These are phyloP conservation scores for Apis florea DNA, from an alignment of 1,140 invertebrate species.

Conservation along the genomic window DNA sequence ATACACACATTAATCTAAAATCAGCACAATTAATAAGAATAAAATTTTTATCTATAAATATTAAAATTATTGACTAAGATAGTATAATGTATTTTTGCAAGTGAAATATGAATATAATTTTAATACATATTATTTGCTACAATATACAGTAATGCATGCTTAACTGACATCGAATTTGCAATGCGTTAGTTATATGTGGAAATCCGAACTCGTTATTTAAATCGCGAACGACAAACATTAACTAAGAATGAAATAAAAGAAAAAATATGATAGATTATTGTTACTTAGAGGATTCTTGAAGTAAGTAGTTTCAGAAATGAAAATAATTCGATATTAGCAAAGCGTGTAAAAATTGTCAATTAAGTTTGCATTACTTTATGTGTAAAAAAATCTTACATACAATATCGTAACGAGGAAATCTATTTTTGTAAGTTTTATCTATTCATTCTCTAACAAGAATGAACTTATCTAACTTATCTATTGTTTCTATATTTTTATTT, in stretches of 20 bases:
- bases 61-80: slow-evolving; percentile 22
- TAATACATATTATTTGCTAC: slow-evolving; percentile 43
- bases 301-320: too few relatives aligned
- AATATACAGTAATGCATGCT: slow-evolving; percentile 6
- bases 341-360: too few relatives aligned
- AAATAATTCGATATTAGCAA: too few relatives aligned
- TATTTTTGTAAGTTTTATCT: slow-evolving; percentile 59
- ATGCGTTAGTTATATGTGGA: too few relatives aligned
- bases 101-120: slow-evolving; percentile 26
- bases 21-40: slow-evolving; percentile 32
- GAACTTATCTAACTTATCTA: slow-evolving; percentile 29
- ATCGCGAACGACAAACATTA: too few relatives aligned
- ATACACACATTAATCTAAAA: background rate
- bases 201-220: too few relatives aligned
- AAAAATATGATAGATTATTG: too few relatives aligned
- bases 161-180: too few relatives aligned
- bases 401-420: slow-evolving; percentile 44
- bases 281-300: too few relatives aligned
- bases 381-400: slow-evolving; percentile 4
- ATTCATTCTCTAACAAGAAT: slow-evolving; percentile 30
- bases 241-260: too few relatives aligned
- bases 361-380: too few relatives aligned
- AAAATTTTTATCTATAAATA: slow-evolving; percentile 22
- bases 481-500: slow-evolving; percentile 18
- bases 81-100: slow-evolving; percentile 42